These are phyloP conservation scores for Carassius gibelio DNA, from an alignment of 2,113 vertebrate genomes.

Conservation along the genomic window DNA sequence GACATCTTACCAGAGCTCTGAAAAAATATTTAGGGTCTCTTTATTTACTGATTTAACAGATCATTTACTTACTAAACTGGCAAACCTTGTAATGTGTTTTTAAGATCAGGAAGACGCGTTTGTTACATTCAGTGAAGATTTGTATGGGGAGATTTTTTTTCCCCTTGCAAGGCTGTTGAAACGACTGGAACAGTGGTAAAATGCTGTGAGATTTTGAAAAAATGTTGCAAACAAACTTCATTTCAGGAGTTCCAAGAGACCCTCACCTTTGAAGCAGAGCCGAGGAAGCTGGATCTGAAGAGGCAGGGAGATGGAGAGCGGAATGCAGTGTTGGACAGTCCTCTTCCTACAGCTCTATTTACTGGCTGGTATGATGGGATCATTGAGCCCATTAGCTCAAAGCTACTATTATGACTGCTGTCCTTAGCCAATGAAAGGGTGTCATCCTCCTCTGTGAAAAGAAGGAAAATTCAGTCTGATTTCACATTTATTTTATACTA, in stretches of 20 bases:
- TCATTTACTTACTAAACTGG: no score
- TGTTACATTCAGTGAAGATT: no score
- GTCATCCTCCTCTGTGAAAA: conserved; percentile 87
- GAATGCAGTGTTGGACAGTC: conserved; percentile 73
- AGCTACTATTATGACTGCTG: conserved; percentile 96
- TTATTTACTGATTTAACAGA: neutral
- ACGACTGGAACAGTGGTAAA: no score
- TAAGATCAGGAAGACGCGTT: no score
- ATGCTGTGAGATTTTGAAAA: no score
- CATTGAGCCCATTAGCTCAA: conserved; percentile 91
- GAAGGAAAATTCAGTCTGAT: neutral
- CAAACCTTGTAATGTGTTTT: neutral
- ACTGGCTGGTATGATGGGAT: conserved; percentile 94
- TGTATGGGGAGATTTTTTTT: no score
- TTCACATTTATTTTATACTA: neutral
- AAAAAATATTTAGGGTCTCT: neutral
- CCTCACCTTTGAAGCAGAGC: conserved; percentile 91
- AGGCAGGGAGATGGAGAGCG: conserved; percentile 92
- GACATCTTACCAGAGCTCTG: conserved; percentile 97
- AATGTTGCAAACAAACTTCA: no score
- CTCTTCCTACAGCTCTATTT: conserved; percentile 77
- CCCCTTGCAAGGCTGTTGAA: no score
- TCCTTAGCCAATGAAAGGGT: conserved; percentile 85
- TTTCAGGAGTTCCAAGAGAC: neutral
- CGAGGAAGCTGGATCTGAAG: conserved; percentile 87